Percentiles rank a stretch among this genome's conserved stretches.
Evolutionary conservation across 2,113 vertebrate genomes (phyloP).

Genomic region (Ptilonorhynchus violaceus): DNA sequence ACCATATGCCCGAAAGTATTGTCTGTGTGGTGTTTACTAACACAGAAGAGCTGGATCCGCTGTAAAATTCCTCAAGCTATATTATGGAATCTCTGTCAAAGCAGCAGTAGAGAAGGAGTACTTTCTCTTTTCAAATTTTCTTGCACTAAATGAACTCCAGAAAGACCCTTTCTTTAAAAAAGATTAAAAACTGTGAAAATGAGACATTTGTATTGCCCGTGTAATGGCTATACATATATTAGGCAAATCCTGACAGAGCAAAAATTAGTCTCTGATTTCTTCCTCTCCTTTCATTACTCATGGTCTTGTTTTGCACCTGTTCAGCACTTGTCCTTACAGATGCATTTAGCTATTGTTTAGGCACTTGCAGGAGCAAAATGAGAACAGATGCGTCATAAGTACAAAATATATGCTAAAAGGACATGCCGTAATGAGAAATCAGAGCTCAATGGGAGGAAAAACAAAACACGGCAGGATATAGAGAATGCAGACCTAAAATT

Average conservation of each 20-base stretch:
- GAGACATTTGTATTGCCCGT: background rate
- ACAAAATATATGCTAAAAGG: slow-evolving; percentile 41
- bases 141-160: background rate
- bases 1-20: background rate
- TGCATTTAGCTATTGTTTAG: background rate
- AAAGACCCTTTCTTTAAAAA: background rate
- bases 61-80: background rate
- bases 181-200: background rate
- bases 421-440: slow-evolving; percentile 10
- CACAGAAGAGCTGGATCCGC: background rate
- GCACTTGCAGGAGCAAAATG: slow-evolving; percentile 4
- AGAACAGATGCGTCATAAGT: slow-evolving; percentile 32
- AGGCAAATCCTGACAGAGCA: background rate
- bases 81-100: background rate
- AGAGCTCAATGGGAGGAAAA: slow-evolving; percentile 15
- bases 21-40: rapidly evolving
- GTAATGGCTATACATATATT: background rate
- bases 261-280: slow-evolving; percentile 26
- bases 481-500: slow-evolving; percentile 41
- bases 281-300: background rate
- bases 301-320: slow-evolving; percentile 42
- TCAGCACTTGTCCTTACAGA: slow-evolving; percentile 23
- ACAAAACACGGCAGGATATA: background rate
- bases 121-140: background rate
- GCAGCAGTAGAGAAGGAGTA: background rate